Evolutionary conservation across 2,113 vertebrate genomes (phyloP).

Genomic region (Argyrosomus japonicus): DNA sequence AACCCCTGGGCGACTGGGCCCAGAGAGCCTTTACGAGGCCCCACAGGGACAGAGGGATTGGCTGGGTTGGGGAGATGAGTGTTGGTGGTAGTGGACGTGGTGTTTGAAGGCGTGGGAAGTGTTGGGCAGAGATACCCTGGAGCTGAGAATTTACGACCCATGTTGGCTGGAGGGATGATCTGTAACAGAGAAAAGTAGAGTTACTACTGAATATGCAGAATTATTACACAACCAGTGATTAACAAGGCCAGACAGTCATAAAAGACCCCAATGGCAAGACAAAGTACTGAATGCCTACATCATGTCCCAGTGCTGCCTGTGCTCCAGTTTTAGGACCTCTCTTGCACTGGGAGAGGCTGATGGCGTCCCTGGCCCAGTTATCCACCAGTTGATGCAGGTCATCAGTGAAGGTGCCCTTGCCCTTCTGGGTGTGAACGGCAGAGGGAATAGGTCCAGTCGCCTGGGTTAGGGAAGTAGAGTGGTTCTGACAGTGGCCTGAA

Average conservation of each 20-base stretch:
- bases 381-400: constrained; percentile 96
- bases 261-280: not conserved
- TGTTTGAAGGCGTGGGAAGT: constrained; percentile 81
- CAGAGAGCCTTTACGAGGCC: constrained; percentile 90
- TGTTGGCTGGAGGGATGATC: constrained; percentile 85
- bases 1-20: constrained; percentile 88
- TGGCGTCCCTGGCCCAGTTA: constrained; percentile 96
- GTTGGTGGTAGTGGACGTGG: constrained; percentile 82
- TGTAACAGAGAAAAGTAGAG: constrained; percentile 46
- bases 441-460: constrained; percentile 78
- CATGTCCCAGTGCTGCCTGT: constrained; percentile 71
- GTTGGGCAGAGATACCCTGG: constrained; percentile 91
- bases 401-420: constrained; percentile 95
- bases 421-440: constrained; percentile 83
- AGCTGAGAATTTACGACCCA: constrained; percentile 94
- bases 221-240: not conserved
- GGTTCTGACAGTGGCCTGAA: constrained; percentile 68
- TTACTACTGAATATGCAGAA: not conserved
- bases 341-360: constrained; percentile 91
- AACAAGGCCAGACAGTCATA: not conserved
- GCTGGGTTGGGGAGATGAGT: constrained; percentile 87
- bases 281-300: constrained; percentile 79
- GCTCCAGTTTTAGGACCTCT: constrained; percentile 86
- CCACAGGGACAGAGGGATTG: constrained; percentile 89
- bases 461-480: constrained; percentile 50